phyloP scores from a whole-genome alignment of 2,888 invertebrate species.

The Geophilus truncorum region DNA sequence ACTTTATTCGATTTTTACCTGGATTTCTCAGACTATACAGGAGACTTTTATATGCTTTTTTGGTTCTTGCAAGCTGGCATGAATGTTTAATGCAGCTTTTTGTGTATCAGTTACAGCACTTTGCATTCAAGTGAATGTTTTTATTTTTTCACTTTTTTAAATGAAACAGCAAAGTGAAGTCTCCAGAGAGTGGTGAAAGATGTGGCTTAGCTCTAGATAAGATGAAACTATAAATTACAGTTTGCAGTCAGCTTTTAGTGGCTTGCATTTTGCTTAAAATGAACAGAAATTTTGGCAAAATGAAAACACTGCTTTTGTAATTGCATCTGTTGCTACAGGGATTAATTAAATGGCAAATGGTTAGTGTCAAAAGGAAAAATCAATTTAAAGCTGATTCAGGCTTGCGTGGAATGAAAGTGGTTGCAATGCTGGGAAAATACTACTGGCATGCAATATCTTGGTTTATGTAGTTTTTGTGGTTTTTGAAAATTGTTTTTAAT shows the following conservation, averaged over 20 bases:
- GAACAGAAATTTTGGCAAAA: not conserved
- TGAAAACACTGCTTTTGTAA: not conserved
- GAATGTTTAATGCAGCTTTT: too few species aligned
- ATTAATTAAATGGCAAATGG: conserved; percentile 10
- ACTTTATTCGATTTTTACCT: not conserved
- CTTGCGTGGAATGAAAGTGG: too few species aligned
- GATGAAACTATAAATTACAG: not conserved
- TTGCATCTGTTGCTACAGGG: not conserved
- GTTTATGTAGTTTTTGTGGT: too few species aligned
- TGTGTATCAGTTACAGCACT: too few species aligned
- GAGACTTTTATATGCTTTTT: too few species aligned
- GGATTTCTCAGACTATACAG: too few species aligned
- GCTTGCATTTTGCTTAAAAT: not conserved
- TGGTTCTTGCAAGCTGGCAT: too few species aligned
- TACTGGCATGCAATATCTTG: too few species aligned
- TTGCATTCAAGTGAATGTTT: too few species aligned
- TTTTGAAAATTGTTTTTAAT: too few species aligned
- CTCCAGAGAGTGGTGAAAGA: not conserved
- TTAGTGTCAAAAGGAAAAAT: not conserved
- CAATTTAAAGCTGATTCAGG: not conserved
- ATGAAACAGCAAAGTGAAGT: not conserved
- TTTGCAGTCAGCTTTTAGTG: not conserved
- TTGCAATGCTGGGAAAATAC: too few species aligned
- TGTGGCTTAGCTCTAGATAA: not conserved
- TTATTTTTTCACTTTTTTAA: too few species aligned